phyloP scores from a whole-genome alignment of 2,113 vertebrate species.

The Trematocara variabile region DNA sequence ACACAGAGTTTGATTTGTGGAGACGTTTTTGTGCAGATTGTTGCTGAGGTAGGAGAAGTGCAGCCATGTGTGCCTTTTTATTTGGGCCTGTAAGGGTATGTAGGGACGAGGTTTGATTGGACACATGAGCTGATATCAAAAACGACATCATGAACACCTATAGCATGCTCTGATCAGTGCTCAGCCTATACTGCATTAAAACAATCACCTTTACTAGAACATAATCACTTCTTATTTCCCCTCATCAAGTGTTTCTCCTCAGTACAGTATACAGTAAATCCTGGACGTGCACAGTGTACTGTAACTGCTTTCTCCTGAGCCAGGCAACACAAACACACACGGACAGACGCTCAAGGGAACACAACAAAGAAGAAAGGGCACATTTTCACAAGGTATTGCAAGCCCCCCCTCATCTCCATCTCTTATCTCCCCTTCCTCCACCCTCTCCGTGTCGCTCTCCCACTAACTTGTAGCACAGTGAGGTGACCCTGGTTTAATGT shows the following conservation, averaged over 20 bases:
- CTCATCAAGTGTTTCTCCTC: not conserved
- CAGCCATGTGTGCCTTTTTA: conserved; percentile 40
- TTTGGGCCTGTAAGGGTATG: conserved; percentile 11
- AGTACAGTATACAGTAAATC: not conserved
- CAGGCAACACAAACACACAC: conserved; percentile 10
- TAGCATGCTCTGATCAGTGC: not conserved
- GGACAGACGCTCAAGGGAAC: conserved; percentile 36
- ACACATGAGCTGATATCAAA: not conserved
- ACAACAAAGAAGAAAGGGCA: conserved; percentile 42
- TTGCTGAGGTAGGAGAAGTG: conserved; percentile 56
- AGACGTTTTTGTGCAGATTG: conserved; percentile 48
- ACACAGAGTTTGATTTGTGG: conserved; percentile 41
- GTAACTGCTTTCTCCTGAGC: not conserved
- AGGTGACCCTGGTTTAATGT: conserved; percentile 67
- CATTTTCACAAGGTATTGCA: conserved; percentile 44
- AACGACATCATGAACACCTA: not conserved
- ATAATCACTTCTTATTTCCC: not conserved
- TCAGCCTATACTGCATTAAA: not conserved
- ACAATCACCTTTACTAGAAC: not conserved
- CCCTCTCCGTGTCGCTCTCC: conserved; percentile 20
- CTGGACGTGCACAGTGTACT: not conserved
- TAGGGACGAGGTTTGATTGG: not conserved
- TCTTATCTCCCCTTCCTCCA: not conserved
- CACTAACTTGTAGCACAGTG: conserved; percentile 42
- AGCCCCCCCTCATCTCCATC: not conserved